A percentile compares a stretch with the other conserved stretches of the same genome.
Evolutionary conservation across 2,888 invertebrate genomes (phyloP).

Genomic region (Koerneria pararmatus): DNA sequence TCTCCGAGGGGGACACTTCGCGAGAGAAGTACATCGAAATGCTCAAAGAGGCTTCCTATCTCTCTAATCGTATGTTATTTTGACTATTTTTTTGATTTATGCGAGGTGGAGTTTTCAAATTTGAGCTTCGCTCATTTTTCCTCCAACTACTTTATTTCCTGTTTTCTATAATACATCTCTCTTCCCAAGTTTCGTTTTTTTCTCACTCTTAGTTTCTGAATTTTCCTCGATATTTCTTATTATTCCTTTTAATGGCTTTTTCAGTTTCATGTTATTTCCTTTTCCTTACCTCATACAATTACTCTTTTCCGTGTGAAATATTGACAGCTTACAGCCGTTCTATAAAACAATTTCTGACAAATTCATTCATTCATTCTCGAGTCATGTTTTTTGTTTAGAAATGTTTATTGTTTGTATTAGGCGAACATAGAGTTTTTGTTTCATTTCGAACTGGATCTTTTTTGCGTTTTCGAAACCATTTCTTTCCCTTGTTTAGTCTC

Average conservation of each 20-base stretch:
- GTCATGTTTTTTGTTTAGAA: no score
- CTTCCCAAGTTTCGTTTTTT: background rate
- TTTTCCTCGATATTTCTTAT: background rate
- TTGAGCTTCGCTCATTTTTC: conserved; percentile 3
- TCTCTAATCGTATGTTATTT: conserved; percentile 49
- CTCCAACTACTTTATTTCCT: background rate
- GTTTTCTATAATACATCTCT: background rate
- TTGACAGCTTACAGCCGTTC: no score
- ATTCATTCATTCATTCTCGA: no score
- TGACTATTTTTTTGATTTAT: background rate
- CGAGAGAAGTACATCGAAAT: conserved; percentile 67
- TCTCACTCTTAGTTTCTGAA: conserved; percentile 10
- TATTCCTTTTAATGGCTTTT: conserved; percentile 9
- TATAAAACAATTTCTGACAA: no score
- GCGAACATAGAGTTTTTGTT: no score
- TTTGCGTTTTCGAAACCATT: no score
- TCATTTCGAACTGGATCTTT: no score
- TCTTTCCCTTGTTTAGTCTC: no score
- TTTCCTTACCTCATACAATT: no score
- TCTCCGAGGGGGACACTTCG: conserved; percentile 70
- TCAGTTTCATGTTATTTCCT: background rate
- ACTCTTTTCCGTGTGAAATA: no score
- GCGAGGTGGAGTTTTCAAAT: background rate
- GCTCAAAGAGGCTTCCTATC: conserved; percentile 67
- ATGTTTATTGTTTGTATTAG: no score